These are phyloP conservation scores for Fringilla coelebs DNA, from an alignment of 2,797 vertebrate genomes.

Conservation along the genomic window DNA sequence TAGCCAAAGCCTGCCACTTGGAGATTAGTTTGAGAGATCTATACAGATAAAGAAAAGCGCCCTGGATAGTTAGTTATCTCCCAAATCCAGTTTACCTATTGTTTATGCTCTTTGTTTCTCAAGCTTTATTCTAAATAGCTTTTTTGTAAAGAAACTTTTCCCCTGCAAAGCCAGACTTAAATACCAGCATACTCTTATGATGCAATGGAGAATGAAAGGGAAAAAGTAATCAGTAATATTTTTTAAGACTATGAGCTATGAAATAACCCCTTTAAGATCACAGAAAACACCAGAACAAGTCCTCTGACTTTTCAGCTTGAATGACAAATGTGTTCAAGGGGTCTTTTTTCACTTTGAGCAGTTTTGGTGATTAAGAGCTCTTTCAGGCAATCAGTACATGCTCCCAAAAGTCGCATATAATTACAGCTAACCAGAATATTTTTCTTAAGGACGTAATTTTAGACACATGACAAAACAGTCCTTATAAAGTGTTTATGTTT, in stretches of 20 bases:
- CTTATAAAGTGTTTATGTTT: not conserved
- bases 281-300: not conserved
- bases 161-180: not conserved
- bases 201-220: not conserved
- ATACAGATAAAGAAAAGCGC: slow-evolving; percentile 2
- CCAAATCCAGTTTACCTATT: slow-evolving; percentile 22
- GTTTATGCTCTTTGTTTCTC: slow-evolving; percentile 18
- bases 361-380: not conserved
- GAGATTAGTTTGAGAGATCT: slow-evolving; percentile 23
- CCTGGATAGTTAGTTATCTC: not conserved
- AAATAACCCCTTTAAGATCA: not conserved
- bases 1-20: not conserved
- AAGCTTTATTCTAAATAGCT: not conserved
- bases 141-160: not conserved
- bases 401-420: not conserved
- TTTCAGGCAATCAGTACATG: fast-evolving
- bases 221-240: not conserved
- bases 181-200: not conserved
- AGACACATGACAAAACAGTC: not conserved
- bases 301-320: not conserved
- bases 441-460: not conserved
- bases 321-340: not conserved
- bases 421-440: not conserved
- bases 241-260: not conserved
- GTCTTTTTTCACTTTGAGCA: not conserved